A percentile compares a stretch with the other conserved stretches of the same genome.
phyloP scores from a whole-genome alignment of 2,888 invertebrate species.

The Blastobasis adustella region DNA sequence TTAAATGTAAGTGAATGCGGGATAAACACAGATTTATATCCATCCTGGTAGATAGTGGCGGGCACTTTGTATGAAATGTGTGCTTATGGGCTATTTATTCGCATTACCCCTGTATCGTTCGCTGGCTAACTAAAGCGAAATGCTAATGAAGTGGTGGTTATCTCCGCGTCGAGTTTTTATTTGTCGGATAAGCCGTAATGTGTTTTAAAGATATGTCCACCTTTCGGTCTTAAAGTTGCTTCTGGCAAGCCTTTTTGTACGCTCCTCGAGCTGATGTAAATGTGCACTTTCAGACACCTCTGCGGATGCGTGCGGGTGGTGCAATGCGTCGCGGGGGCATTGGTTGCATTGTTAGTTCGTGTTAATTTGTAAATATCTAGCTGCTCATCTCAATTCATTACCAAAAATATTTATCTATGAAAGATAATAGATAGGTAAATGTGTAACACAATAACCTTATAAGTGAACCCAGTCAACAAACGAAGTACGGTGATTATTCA shows the following conservation, averaged over 20 bases:
- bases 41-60: slow-evolving; percentile 10
- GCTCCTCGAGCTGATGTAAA: slow-evolving; percentile 21
- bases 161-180: slow-evolving; percentile 38
- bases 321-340: too few species aligned
- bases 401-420: too few species aligned
- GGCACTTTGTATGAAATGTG: slow-evolving; percentile 18
- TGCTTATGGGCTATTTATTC: slow-evolving; percentile 26
- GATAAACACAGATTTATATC: slow-evolving; percentile 3
- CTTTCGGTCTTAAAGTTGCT: slow-evolving; percentile 34
- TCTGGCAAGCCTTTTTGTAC: slow-evolving; percentile 21
- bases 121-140: slow-evolving; percentile 33
- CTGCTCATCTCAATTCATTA: too few species aligned
- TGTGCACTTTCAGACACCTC: slow-evolving; percentile 13
- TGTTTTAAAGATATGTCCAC: slow-evolving; percentile 44
- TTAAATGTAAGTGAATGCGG: not conserved
- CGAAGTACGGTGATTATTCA: too few species aligned
- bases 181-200: slow-evolving; percentile 47
- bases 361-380: too few species aligned
- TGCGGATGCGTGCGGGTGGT: too few species aligned
- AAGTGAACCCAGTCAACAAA: too few species aligned
- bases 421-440: too few species aligned
- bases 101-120: slow-evolving; percentile 34
- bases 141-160: slow-evolving; percentile 50
- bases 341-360: too few species aligned
- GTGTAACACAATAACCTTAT: too few species aligned